Evolutionary conservation across 2,888 invertebrate species (phyloP).

Genomic region (Hecatera dysodea): DNA sequence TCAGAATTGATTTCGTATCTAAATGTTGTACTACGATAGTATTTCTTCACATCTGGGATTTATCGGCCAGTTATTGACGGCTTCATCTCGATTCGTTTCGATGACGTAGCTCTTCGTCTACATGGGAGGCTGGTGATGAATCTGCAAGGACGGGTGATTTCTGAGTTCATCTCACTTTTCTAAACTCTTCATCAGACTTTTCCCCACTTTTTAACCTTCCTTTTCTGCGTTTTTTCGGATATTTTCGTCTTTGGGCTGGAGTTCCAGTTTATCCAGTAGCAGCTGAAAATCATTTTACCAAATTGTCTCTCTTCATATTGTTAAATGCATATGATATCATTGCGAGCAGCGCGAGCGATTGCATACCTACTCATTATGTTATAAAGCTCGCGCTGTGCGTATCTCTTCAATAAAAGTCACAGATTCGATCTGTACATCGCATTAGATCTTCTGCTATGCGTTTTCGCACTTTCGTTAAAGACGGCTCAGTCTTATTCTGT

Average conservation of each 20-base stretch:
- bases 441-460: neutral
- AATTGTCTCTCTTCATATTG: neutral
- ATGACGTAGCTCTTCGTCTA: slow-evolving; percentile 31
- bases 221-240: neutral
- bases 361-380: neutral
- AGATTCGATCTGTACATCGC: slow-evolving; percentile 13
- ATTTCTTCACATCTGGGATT: neutral
- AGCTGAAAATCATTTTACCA: neutral
- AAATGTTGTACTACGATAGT: slow-evolving; percentile 13
- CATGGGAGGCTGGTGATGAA: slow-evolving; percentile 20
- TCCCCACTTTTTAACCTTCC: neutral
- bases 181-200: neutral
- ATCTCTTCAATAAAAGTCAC: neutral
- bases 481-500: neutral
- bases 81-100: slow-evolving; percentile 1
- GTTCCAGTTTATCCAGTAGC: neutral
- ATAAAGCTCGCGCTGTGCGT: slow-evolving; percentile 15
- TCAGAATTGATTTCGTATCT: slow-evolving; percentile 42
- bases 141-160: neutral
- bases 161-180: slow-evolving; percentile 7
- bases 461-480: neutral
- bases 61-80: neutral
- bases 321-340: neutral
- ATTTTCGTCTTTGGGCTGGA: neutral
- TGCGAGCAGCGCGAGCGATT: slow-evolving; percentile 27